Conservation (phyloP, 2,113 vertebrate species). For the Tetrao urogallus region DNA sequence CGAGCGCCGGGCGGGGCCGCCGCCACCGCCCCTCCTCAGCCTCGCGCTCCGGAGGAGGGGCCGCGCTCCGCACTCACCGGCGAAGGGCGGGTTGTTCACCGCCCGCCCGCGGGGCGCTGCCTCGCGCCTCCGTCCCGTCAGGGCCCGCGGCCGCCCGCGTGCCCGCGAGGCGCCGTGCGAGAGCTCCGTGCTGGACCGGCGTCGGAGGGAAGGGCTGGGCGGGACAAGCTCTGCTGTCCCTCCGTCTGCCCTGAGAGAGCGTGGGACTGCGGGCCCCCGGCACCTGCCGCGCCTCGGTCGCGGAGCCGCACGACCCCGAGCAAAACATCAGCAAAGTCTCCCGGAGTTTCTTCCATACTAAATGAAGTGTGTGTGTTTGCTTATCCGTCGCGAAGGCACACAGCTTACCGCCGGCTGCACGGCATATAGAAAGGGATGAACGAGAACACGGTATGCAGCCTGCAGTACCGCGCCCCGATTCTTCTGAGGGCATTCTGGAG, state of each 20-base stretch:
- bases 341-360: neutral
- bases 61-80: too few relatives aligned
- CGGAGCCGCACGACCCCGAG: neutral
- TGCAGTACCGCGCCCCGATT: neutral
- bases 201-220: neutral
- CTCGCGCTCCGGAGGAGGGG: too few relatives aligned
- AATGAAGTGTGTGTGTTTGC: neutral
- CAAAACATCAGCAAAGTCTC: neutral
- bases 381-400: too few relatives aligned
- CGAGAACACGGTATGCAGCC: neutral
- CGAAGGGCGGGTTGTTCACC: too few relatives aligned
- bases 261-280: fast-evolving
- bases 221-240: neutral
- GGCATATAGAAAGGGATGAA: neutral
- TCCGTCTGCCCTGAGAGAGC: neutral
- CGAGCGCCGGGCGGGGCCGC: too few relatives aligned
- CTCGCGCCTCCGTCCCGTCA: too few relatives aligned
- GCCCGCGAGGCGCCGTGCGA: too few relatives aligned
- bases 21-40: too few relatives aligned
- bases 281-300: neutral
- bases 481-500: neutral
- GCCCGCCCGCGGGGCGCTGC: too few relatives aligned
- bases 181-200: too few relatives aligned
- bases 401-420: neutral
- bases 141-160: too few relatives aligned